These are phyloP conservation scores for Blomia tropicalis DNA, from an alignment of 2,888 invertebrate genomes.

Conservation along the genomic window DNA sequence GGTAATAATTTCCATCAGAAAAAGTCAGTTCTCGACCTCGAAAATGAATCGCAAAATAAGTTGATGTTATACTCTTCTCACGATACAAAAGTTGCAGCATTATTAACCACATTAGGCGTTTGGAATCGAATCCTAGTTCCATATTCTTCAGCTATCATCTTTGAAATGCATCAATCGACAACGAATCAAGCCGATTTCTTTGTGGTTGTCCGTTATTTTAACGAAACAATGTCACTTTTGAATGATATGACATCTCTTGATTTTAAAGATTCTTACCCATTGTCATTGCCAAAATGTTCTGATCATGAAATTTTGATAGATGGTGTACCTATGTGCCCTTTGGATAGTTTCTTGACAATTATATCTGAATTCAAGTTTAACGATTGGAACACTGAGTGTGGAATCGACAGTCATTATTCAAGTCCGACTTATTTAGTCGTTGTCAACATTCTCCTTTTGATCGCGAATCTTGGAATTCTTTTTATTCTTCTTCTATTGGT, in stretches of 20 bases:
- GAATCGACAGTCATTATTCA: not conserved
- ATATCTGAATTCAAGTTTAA: not conserved
- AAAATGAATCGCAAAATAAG: not conserved
- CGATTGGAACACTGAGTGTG: constrained; percentile 21
- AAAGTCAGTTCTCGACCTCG: not conserved
- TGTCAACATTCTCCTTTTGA: constrained; percentile 4
- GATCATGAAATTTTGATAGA: not conserved
- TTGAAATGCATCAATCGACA: constrained; percentile 18
- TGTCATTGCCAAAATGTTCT: constrained; percentile 17
- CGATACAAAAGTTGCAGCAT: constrained; percentile 17
- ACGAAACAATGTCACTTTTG: constrained; percentile 15
- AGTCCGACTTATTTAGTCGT: not conserved
- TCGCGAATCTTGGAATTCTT: not conserved
- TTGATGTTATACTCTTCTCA: constrained; percentile 19
- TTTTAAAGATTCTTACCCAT: constrained; percentile 12
- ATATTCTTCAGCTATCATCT: constrained; percentile 9
- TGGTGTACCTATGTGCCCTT: not conserved
- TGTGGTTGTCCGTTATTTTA: constrained; percentile 13
- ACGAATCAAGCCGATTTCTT: constrained; percentile 7
- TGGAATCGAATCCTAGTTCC: constrained; percentile 17
- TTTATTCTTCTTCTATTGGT: not conserved
- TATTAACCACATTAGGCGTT: constrained; percentile 13
- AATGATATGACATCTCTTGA: not conserved
- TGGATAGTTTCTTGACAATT: not conserved
- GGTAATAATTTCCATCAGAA: constrained; percentile 1